Conservation (phyloP, 2,888 invertebrate species). For the Rotaria magnacalcarata region DNA sequence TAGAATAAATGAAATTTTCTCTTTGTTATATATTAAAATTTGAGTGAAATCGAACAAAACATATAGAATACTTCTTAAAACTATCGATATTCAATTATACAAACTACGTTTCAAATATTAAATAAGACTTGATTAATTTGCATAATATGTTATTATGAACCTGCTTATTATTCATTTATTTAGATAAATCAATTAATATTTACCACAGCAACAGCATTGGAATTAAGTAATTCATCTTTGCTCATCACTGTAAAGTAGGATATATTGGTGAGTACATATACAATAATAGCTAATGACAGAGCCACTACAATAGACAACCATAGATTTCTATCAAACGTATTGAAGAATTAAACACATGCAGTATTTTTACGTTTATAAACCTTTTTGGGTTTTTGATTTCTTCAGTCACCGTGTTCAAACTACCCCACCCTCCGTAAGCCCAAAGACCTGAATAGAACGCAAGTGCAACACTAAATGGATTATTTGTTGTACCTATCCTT, state of each 20-base stretch:
- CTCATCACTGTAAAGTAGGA: slow-evolving; percentile 83
- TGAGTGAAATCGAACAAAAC: too few relatives aligned
- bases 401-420: slow-evolving; percentile 69
- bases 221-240: slow-evolving; percentile 73
- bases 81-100: too few relatives aligned
- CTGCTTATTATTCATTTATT: too few relatives aligned
- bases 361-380: not conserved
- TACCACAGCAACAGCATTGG: slow-evolving; percentile 76
- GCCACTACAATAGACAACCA: slow-evolving; percentile 91
- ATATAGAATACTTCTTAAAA: too few relatives aligned
- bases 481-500: not conserved
- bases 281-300: slow-evolving; percentile 78
- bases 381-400: slow-evolving; percentile 65
- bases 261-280: slow-evolving; percentile 82
- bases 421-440: slow-evolving; percentile 76
- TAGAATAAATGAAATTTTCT: too few relatives aligned
- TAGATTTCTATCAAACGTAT: slow-evolving; percentile 70
- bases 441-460: slow-evolving; percentile 63
- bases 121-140: too few relatives aligned
- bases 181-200: not conserved
- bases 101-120: too few relatives aligned
- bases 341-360: too few relatives aligned
- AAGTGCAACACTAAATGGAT: not conserved
- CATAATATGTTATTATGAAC: not conserved
- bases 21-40: too few relatives aligned